These are phyloP conservation scores for Sebastes melanostomus DNA, from an alignment of 2,797 vertebrate genomes.

Conservation along the genomic window DNA sequence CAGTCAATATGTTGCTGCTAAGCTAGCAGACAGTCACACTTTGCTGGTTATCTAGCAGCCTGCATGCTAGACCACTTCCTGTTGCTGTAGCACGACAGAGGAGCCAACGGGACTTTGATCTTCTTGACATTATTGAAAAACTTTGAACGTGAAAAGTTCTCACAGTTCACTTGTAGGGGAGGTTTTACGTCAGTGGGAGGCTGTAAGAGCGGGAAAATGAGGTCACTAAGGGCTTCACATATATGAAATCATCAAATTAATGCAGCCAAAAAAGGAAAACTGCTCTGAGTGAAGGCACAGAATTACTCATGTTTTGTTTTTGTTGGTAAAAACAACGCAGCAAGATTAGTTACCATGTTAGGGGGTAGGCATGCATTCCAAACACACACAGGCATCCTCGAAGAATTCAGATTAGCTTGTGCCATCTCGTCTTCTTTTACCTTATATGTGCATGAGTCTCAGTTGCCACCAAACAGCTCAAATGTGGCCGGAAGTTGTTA, in stretches of 20 bases:
- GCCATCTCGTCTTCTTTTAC: slow-evolving; percentile 75
- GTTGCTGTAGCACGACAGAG: slow-evolving; percentile 1
- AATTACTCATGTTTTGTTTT: neutral
- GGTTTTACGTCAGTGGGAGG: neutral
- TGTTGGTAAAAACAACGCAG: neutral
- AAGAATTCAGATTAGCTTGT: slow-evolving; percentile 50
- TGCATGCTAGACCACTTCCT: slow-evolving; percentile 62
- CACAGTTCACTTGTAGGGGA: neutral
- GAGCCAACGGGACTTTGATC: slow-evolving; percentile 5
- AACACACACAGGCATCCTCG: slow-evolving; percentile 16
- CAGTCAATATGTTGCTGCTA: neutral
- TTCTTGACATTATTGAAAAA: neutral
- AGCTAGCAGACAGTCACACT: slow-evolving; percentile 10
- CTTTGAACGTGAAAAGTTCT: neutral
- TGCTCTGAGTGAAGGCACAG: slow-evolving; percentile 4
- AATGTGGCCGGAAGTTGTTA: slow-evolving; percentile 76
- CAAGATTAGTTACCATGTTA: slow-evolving; percentile 28
- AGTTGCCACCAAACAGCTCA: slow-evolving; percentile 28
- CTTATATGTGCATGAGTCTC: slow-evolving; percentile 81
- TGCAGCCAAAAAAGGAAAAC: slow-evolving; percentile 21
- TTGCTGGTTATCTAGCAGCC: slow-evolving; percentile 21
- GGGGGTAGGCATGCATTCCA: slow-evolving; percentile 29
- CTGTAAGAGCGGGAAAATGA: neutral
- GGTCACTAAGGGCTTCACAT: neutral
- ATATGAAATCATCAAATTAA: slow-evolving; percentile 6